These are phyloP conservation scores for Plectrocnemia conspersa DNA, from an alignment of 1,140 invertebrate genomes.

Conservation along the genomic window DNA sequence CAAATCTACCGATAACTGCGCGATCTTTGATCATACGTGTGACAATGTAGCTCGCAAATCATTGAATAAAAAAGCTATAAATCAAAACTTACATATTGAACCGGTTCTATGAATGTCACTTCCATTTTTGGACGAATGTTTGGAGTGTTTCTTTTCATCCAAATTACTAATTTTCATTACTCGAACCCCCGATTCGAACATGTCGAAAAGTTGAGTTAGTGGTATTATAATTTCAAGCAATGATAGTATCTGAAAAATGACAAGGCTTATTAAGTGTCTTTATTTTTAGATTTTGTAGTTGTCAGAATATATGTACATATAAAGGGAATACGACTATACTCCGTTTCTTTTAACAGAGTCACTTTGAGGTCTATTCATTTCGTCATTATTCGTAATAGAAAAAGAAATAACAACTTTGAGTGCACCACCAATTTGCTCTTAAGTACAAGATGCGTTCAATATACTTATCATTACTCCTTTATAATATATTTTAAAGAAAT, in stretches of 20 bases:
- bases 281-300: neutral
- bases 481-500: too few species aligned
- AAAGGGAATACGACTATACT: too few species aligned
- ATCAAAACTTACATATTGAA: conserved; percentile 55
- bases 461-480: too few species aligned
- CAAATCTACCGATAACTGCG: neutral
- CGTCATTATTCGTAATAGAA: too few species aligned
- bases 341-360: too few species aligned
- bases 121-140: conserved; percentile 41
- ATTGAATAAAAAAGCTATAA: conserved; percentile 5
- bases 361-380: too few species aligned
- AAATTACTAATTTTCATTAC: conserved; percentile 56
- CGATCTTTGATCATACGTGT: neutral
- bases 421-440: too few species aligned
- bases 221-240: conserved; percentile 86
- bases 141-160: conserved; percentile 48
- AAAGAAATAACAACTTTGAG: too few species aligned
- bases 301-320: too few species aligned
- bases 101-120: conserved; percentile 41
- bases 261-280: neutral
- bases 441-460: too few species aligned
- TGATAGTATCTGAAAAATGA: conserved; percentile 65
- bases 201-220: conserved; percentile 75
- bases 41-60: neutral
- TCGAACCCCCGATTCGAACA: conserved; percentile 80